Percentiles rank a stretch among this genome's conserved stretches.
Evolutionary conservation across 2,888 invertebrate species (phyloP).

Genomic region (Cerastoderma edule): DNA sequence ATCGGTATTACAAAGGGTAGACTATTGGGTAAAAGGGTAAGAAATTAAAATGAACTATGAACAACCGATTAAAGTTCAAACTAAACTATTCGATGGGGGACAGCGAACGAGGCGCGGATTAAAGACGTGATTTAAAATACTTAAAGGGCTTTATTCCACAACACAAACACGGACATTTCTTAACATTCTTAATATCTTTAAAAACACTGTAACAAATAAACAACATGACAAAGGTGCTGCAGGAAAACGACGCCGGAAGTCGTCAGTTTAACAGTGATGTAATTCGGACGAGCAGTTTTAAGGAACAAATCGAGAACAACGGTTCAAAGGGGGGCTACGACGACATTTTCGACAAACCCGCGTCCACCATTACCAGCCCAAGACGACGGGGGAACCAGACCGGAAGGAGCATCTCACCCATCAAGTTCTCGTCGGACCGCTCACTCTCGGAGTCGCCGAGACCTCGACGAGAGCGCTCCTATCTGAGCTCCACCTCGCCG

Average conservation of each 20-base stretch:
- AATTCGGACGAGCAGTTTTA: constrained; percentile 49
- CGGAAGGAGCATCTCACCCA: constrained; percentile 22
- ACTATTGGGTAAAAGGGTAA: too few relatives aligned
- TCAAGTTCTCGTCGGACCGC: constrained; percentile 34
- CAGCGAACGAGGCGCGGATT: neutral
- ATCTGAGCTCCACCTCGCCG: constrained; percentile 52
- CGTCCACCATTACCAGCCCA: neutral
- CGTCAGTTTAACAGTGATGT: constrained; percentile 6
- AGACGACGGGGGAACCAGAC: constrained; percentile 1
- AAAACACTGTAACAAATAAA: too few relatives aligned
- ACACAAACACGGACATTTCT: constrained; percentile 16
- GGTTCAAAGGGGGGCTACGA: constrained; percentile 16
- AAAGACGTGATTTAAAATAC: constrained; percentile 22
- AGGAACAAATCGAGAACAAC: constrained; percentile 39
- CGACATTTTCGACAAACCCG: constrained; percentile 12
- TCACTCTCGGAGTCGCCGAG: constrained; percentile 10
- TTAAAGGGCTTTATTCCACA: neutral
- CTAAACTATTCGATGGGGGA: constrained; percentile 3
- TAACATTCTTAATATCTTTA: too few relatives aligned
- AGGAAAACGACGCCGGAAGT: constrained; percentile 13
- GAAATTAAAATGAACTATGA: too few relatives aligned
- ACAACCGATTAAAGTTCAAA: constrained; percentile 2
- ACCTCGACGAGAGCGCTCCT: constrained; percentile 52
- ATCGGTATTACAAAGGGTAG: too few relatives aligned
- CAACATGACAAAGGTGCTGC: constrained; percentile 9